A percentile compares a stretch with the other conserved stretches of the same genome.
Evolutionary conservation across 2,113 vertebrate species (phyloP).

Genomic region (Datnioides undecimradiatus): DNA sequence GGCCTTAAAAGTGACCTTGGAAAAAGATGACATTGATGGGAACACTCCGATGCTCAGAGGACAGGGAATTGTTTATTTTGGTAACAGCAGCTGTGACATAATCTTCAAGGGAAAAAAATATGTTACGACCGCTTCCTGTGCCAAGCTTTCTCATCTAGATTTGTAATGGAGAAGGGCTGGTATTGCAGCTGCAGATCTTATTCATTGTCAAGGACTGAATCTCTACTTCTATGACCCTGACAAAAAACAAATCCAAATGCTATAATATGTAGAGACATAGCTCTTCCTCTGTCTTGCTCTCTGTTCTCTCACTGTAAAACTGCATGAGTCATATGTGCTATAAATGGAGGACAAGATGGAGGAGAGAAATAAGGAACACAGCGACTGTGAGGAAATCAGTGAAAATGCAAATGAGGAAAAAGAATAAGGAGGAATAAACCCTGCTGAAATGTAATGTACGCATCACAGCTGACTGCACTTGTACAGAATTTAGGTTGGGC

Average conservation of each 20-base stretch:
- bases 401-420: constrained; percentile 33
- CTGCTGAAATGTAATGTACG: neutral
- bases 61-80: constrained; percentile 59
- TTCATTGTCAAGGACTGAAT: constrained; percentile 2
- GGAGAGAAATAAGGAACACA: constrained; percentile 50
- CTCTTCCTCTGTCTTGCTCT: constrained; percentile 7
- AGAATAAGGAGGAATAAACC: constrained; percentile 13
- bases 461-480: constrained; percentile 26
- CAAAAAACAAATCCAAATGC: constrained; percentile 18
- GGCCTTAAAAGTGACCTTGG: constrained; percentile 82
- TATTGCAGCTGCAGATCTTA: constrained; percentile 34
- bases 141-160: constrained; percentile 35
- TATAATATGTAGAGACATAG: neutral
- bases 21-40: constrained; percentile 70
- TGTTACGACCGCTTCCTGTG: constrained; percentile 49
- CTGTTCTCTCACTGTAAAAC: constrained; percentile 51
- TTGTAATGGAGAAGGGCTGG: constrained; percentile 26
- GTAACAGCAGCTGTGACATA: constrained; percentile 59
- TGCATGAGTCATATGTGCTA: constrained; percentile 71
- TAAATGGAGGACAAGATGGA: constrained; percentile 78
- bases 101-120: constrained; percentile 20
- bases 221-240: constrained; percentile 28
- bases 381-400: constrained; percentile 29
- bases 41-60: constrained; percentile 31
- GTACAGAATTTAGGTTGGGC: constrained; percentile 31